phyloP scores from a whole-genome alignment of 2,113 vertebrate genomes.

The Clarias gariepinus region DNA sequence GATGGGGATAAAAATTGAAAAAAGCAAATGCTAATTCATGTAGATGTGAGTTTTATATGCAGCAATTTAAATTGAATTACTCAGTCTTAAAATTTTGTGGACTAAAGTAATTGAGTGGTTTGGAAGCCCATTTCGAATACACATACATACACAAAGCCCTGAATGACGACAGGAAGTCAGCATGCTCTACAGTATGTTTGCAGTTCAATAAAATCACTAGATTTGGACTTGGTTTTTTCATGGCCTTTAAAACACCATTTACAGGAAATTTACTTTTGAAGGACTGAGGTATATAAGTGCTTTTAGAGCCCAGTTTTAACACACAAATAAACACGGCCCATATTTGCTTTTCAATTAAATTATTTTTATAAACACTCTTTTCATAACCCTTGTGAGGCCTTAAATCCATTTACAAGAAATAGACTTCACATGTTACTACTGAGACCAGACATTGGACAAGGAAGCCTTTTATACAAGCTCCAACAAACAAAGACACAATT shows the following conservation, averaged over 20 bases:
- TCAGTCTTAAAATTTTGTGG: neutral
- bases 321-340: neutral
- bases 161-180: neutral
- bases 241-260: neutral
- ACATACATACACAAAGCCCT: neutral
- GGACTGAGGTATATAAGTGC: neutral
- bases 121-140: neutral
- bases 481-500: neutral
- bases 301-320: neutral
- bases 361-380: neutral
- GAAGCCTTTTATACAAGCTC: neutral
- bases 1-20: conserved; percentile 13
- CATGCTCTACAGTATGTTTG: neutral
- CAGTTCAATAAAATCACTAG: neutral
- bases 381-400: neutral
- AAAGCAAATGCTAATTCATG: neutral
- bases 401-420: conserved; percentile 3
- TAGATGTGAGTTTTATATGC: neutral
- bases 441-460: neutral
- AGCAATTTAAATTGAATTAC: neutral
- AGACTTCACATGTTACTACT: neutral
- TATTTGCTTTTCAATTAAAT: neutral
- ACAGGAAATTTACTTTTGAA: neutral
- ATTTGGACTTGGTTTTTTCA: neutral
- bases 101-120: neutral